Evolutionary conservation across 2,113 vertebrate species (phyloP).

Genomic region (Engystomops pustulosus): DNA sequence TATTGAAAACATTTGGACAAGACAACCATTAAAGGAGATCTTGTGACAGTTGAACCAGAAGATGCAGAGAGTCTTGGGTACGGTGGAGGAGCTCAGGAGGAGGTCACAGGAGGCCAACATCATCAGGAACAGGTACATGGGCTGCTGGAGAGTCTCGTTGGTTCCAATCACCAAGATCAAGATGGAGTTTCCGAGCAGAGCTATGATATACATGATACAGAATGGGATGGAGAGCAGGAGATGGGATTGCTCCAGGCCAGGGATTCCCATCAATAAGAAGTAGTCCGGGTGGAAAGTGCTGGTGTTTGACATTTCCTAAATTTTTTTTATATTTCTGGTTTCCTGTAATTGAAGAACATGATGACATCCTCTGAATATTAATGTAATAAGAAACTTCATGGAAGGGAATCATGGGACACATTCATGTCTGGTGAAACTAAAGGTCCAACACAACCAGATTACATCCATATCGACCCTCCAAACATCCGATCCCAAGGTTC

Average conservation of each 20-base stretch:
- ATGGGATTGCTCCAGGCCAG: not conserved
- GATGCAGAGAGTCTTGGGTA: constrained; percentile 43
- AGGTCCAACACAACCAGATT: too few relatives aligned
- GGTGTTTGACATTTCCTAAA: not conserved
- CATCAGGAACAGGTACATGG: constrained; percentile 55
- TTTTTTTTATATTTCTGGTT: too few relatives aligned
- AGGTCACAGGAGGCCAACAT: constrained; percentile 29
- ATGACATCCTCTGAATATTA: too few relatives aligned
- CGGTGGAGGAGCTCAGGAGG: not conserved
- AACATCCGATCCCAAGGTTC: too few relatives aligned
- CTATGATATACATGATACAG: constrained; percentile 18
- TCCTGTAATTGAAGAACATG: too few relatives aligned
- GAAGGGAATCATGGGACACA: too few relatives aligned
- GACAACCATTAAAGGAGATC: constrained; percentile 68
- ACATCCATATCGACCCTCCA: too few relatives aligned
- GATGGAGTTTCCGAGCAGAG: constrained; percentile 1
- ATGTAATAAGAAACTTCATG: too few relatives aligned
- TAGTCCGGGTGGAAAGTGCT: not conserved
- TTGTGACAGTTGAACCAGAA: constrained; percentile 60
- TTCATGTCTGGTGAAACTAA: too few relatives aligned
- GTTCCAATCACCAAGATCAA: constrained; percentile 6
- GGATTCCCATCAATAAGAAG: constrained; percentile 36
- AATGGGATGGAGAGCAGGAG: constrained; percentile 8
- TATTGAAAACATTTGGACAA: constrained; percentile 73
- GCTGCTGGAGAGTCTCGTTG: not conserved